phyloP scores from a whole-genome alignment of 1,140 invertebrate species.

The Heliconius himera region DNA sequence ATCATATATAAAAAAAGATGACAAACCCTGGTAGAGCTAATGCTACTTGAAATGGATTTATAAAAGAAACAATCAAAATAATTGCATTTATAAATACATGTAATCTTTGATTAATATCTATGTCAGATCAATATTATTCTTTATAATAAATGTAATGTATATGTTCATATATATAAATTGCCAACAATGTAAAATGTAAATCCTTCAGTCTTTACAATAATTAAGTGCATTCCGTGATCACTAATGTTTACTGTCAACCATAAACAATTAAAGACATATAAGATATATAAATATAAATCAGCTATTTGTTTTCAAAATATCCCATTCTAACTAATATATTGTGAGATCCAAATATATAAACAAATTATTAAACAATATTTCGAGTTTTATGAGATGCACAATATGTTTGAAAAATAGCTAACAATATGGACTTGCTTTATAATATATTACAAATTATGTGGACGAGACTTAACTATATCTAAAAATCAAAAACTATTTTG shows the following conservation, averaged over 20 bases:
- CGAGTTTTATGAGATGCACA: not conserved
- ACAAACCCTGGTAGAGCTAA: constrained; percentile 29
- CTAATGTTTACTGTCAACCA: constrained; percentile 24
- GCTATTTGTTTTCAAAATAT: constrained; percentile 3
- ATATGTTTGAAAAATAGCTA: constrained; percentile 2
- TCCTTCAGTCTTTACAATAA: constrained; percentile 72
- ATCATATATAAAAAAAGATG: constrained; percentile 22
- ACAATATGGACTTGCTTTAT: constrained; percentile 5
- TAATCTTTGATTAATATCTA: constrained; percentile 48
- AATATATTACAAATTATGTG: not conserved
- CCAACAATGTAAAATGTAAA: constrained; percentile 64
- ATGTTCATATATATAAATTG: constrained; percentile 46
- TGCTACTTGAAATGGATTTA: constrained; percentile 23
- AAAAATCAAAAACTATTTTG: constrained; percentile 1
- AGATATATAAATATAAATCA: constrained; percentile 6
- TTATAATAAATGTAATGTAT: constrained; percentile 52
- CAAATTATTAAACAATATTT: constrained; percentile 6
- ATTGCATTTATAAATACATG: constrained; percentile 46
- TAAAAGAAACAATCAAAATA: constrained; percentile 41
- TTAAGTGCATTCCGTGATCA: constrained; percentile 49
- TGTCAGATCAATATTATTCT: constrained; percentile 59
- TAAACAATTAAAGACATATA: constrained; percentile 18
- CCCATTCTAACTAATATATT: not conserved
- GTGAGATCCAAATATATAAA: constrained; percentile 11
- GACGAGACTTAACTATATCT: not conserved